phyloP scores from a whole-genome alignment of 2,888 invertebrate species.

The Rotaria macrura region DNA sequence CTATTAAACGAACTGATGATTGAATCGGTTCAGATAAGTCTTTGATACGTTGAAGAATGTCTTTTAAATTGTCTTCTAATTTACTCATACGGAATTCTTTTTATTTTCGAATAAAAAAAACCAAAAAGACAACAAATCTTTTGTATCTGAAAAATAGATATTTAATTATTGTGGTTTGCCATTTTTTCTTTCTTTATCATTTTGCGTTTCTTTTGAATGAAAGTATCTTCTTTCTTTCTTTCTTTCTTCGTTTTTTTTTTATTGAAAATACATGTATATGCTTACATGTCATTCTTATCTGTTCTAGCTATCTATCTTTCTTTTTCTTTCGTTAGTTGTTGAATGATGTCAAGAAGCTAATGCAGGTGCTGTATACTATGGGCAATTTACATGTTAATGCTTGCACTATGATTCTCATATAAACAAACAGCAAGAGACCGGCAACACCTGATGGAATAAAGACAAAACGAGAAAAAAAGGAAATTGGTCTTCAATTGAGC shows the following conservation, averaged over 20 bases:
- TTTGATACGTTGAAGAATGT: neutral
- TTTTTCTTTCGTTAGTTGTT: neutral
- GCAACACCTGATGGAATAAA: neutral
- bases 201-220: no score
- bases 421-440: slow-evolving; percentile 6
- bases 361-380: neutral
- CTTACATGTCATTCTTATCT: neutral
- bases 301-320: neutral
- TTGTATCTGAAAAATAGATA: neutral
- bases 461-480: neutral
- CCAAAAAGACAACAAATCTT: no score
- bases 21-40: slow-evolving; percentile 22
- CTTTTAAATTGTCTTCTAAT: neutral
- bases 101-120: neutral
- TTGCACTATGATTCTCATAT: neutral
- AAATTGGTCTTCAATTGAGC: slow-evolving; percentile 12
- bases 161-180: neutral
- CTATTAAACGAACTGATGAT: slow-evolving; percentile 59
- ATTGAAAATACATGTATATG: neutral
- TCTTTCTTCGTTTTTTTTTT: no score
- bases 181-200: neutral
- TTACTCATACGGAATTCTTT: neutral
- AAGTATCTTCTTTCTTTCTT: neutral
- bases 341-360: neutral
- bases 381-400: slow-evolving; percentile 15